Evolutionary conservation across 2,888 invertebrate genomes (phyloP), one percentile per base, ranked within the genome.

Genomic region (Mythimna loreyi): DNA sequence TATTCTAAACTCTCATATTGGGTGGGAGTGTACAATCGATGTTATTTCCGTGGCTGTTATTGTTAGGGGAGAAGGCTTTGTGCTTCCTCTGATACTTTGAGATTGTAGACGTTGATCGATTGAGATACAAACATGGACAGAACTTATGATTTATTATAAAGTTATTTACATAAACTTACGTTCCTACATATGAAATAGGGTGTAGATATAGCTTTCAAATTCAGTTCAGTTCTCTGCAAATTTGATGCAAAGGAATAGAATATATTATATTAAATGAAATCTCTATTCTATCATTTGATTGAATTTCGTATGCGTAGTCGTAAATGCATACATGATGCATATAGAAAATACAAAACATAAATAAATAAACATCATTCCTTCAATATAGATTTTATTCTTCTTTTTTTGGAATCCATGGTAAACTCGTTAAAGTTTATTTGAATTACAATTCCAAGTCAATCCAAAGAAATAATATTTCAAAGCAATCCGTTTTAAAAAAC

Each of bases 61-160:
- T 53, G 68, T 58, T 36, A 72, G 83, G 78, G 84, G 74, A 58
- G 25, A 21, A 21, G 16, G 60, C 74, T 56, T 75, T 80, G 79
- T 81, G 56, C 69, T 57, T 63, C 70, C 80, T 80, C 83, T 60
- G 67, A 60, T 59, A 55, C 78, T 81, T 78, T n/a, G n/a, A n/a
- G n/a, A n/a, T n/a, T n/a, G n/a, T n/a, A n/a, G n/a, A n/a, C n/a
- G n/a, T n/a, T n/a, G n/a, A n/a, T n/a, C n/a, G n/a, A n/a, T 83
- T 53, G 30, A 71, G 30, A 57, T 56, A 23, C 62, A 23, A 21
- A 45, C 21, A 62, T 19, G 1, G 7, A 13, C 61, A 21, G 28
- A 1, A 6, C 23, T 19, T 21, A 53, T 67, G 52, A 75, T 75
- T 62, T 73, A 70, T 73, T 61, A 21, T 36, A 25, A 60, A 60